These are phyloP conservation scores for Grantiella picta DNA, from an alignment of 2,113 vertebrate genomes.

Conservation along the genomic window DNA sequence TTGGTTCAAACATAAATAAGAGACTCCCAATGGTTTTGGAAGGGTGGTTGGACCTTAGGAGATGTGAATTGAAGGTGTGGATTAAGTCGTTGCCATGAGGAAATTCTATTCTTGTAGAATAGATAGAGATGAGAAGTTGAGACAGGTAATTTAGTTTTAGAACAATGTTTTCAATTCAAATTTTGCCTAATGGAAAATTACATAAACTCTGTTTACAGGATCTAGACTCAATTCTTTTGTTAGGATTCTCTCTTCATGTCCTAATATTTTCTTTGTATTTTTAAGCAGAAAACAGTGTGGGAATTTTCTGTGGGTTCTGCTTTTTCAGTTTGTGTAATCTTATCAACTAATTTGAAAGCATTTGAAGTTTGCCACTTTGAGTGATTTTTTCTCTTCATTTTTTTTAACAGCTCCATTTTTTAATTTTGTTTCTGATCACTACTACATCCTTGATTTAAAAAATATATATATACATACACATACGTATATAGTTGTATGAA, in stretches of 20 bases:
- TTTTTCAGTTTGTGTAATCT: neutral
- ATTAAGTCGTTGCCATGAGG: neutral
- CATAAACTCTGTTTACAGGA: neutral
- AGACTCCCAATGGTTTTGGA: neutral
- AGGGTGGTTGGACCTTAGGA: neutral
- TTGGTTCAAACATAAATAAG: neutral
- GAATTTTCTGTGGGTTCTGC: neutral
- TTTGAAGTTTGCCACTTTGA: neutral
- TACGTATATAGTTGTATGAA: neutral
- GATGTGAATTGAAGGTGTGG: neutral
- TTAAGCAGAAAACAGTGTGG: neutral
- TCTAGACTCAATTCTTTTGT: neutral
- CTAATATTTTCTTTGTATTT: neutral
- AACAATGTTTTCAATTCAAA: neutral
- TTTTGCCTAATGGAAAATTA: neutral
- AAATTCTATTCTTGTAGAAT: neutral
- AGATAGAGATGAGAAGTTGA: neutral
- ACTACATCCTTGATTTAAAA: neutral
- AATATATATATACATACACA: neutral
- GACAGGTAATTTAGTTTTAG: neutral
- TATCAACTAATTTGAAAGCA: neutral
- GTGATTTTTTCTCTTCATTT: neutral
- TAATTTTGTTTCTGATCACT: neutral
- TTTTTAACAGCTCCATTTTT: neutral
- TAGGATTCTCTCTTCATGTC: neutral